Base-by-base conservation (phyloP, 1,140 invertebrate genomes). In the Diprion similis region DNA sequence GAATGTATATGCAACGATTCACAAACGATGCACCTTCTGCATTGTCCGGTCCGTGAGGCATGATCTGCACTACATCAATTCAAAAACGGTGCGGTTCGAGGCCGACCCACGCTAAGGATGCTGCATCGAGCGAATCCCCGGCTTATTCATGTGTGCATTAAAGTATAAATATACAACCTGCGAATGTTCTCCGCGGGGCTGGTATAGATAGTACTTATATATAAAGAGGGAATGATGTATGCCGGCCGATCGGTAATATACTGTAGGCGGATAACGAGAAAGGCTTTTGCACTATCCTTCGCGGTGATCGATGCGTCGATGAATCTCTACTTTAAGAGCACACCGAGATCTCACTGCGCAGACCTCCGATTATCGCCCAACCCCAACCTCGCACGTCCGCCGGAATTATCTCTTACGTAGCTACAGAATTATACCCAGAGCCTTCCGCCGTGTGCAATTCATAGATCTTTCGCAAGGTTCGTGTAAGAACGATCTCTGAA, bases 241-340 rank as follows among this genome's bases (percentile, higher is more conserved):
- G 81, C 78, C 78, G 76, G 77, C 81, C 85, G 78, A 85, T 87
- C 79, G 81, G 79, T 86, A 85, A 87, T 86, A 86, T 86, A 87
- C 85, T 84, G 84, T 86, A 83, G 85, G 83, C 84, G 85, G 85
- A 80, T 86, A 86, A 87, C 84, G 84, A 86, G 84, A 86, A 86
- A 85, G 82, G 81, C 80, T 79, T 76, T 78, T 75, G 72, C 65
- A 73, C 67, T 72, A 73, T 73, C 78, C 74, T 71, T 74, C 78
- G 76, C 78, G 77, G 82, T 59, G 51, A 81, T 83, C 81, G 82
- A 79, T 81, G 81, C 79, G 82, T 84, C 82, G 76, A 80, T 83
- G 82, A 83, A 85, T 85, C 80, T 78, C 77, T 76, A 73, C 78
- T 37, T 37, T 37, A 37, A 37, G 24, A 37, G 24, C 24, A 37